A percentile compares a stretch with the other conserved stretches of the same genome.
phyloP scores from a whole-genome alignment of 30 jellyfish, hydroid and myxozoan genomes.

The Morbakka virulenta region DNA sequence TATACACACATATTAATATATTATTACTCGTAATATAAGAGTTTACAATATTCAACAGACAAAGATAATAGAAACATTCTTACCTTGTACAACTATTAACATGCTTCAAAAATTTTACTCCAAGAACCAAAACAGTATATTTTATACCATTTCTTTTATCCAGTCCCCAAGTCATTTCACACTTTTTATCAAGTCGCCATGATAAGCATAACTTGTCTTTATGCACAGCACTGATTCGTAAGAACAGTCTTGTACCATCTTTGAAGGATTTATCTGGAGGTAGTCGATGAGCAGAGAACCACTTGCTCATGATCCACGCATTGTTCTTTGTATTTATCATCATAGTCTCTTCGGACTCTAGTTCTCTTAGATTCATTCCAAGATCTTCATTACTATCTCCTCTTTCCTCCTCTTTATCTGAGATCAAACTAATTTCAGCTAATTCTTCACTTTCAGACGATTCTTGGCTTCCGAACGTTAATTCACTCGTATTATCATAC shows the following conservation, averaged over 20 bases:
- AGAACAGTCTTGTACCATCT: neutral
- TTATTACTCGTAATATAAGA: no score
- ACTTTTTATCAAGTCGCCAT: neutral
- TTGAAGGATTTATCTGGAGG: neutral
- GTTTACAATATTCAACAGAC: no score
- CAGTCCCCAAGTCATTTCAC: neutral
- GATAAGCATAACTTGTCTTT: neutral
- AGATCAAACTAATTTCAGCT: neutral
- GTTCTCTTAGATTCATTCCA: no score
- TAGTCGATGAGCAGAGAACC: neutral
- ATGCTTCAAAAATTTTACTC: conserved; percentile 30
- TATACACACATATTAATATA: no score
- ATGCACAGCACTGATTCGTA: neutral
- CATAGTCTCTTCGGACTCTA: neutral
- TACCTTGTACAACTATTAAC: conserved; percentile 57
- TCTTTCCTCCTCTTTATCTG: no score
- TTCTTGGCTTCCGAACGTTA: neutral
- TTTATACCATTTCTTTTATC: neutral
- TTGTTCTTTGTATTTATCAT: neutral
- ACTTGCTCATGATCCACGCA: neutral
- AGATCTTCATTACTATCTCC: no score
- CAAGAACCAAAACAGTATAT: conserved; percentile 53
- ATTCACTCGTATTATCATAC: neutral
- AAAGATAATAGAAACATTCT: no score
- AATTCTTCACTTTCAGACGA: neutral